Evolutionary conservation across 2,113 vertebrate species (phyloP).

Genomic region (Hepsetus odoe): DNA sequence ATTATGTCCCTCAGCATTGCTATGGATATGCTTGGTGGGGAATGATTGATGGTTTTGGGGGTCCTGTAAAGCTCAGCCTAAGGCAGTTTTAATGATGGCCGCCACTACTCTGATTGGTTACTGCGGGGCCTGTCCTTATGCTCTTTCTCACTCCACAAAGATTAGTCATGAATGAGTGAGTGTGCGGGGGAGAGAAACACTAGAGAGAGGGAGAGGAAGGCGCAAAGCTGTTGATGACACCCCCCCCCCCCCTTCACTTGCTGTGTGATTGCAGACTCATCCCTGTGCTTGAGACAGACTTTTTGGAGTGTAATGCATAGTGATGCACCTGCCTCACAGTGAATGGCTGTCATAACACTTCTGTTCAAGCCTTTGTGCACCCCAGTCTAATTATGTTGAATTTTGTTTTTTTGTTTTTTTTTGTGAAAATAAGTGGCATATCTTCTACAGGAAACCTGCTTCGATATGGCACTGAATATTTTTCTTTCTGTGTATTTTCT

Average conservation of each 20-base stretch:
- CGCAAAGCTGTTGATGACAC: not conserved
- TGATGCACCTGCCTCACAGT: not conserved
- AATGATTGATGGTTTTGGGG: slow-evolving; percentile 45
- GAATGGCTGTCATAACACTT: too few relatives aligned
- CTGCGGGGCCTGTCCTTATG: not conserved
- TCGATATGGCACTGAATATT: too few relatives aligned
- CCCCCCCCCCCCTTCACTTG: not conserved
- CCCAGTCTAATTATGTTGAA: too few relatives aligned
- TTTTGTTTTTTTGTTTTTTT: too few relatives aligned
- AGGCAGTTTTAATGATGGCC: not conserved
- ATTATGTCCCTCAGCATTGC: slow-evolving; percentile 8
- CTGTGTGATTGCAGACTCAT: not conserved
- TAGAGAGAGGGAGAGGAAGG: not conserved
- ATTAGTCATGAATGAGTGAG: slow-evolving; percentile 34
- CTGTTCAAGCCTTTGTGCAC: too few relatives aligned
- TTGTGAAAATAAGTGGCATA: too few relatives aligned
- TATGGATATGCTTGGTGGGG: slow-evolving; percentile 33
- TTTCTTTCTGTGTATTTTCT: too few relatives aligned
- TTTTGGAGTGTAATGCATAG: not conserved
- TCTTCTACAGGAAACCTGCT: too few relatives aligned
- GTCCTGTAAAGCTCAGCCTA: slow-evolving; percentile 17
- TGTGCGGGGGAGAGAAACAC: not conserved
- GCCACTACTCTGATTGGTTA: slow-evolving; percentile 37
- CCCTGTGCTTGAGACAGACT: not conserved
- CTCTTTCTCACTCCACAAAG: not conserved